phyloP scores from a whole-genome alignment of 1,140 invertebrate genomes.

The Stegodyphus dumicola region DNA sequence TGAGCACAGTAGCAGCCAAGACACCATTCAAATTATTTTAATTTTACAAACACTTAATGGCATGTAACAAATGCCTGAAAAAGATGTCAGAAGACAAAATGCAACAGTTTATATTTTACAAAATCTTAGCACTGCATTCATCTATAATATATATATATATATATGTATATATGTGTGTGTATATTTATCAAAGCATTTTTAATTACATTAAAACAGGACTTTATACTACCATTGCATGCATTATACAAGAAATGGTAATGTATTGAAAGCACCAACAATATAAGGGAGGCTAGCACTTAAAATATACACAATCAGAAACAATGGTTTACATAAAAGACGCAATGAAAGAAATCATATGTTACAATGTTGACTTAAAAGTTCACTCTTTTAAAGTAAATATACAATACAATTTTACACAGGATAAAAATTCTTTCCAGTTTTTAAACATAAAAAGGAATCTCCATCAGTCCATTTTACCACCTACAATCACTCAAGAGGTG shows the following conservation, averaged over 20 bases:
- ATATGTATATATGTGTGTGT: conserved; percentile 21
- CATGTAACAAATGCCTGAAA: conserved; percentile 58
- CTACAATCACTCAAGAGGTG: too few relatives aligned
- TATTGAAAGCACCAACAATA: conserved; percentile 59
- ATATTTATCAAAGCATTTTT: conserved; percentile 10
- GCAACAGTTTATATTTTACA: conserved; percentile 55
- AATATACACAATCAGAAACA: conserved; percentile 43
- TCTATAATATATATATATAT: conserved; percentile 49
- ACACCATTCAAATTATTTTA: conserved; percentile 57
- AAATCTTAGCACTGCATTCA: conserved; percentile 40
- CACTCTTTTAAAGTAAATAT: neutral
- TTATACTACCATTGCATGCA: conserved; percentile 56
- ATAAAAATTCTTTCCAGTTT: too few relatives aligned
- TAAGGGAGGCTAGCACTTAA: conserved; percentile 43
- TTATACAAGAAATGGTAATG: conserved; percentile 51
- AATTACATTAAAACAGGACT: conserved; percentile 55
- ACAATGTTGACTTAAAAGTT: conserved; percentile 30
- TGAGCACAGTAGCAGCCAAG: conserved; percentile 59
- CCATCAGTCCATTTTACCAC: too few relatives aligned
- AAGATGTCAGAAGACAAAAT: conserved; percentile 52
- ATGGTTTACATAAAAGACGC: conserved; percentile 23
- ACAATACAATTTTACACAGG: too few relatives aligned
- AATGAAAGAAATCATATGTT: conserved; percentile 38
- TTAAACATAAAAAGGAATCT: too few relatives aligned
- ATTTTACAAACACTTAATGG: conserved; percentile 57